A percentile compares a stretch with the other conserved stretches of the same genome.
Evolutionary conservation across 2,888 invertebrate species (phyloP).

Genomic region (Torymus tubicola): DNA sequence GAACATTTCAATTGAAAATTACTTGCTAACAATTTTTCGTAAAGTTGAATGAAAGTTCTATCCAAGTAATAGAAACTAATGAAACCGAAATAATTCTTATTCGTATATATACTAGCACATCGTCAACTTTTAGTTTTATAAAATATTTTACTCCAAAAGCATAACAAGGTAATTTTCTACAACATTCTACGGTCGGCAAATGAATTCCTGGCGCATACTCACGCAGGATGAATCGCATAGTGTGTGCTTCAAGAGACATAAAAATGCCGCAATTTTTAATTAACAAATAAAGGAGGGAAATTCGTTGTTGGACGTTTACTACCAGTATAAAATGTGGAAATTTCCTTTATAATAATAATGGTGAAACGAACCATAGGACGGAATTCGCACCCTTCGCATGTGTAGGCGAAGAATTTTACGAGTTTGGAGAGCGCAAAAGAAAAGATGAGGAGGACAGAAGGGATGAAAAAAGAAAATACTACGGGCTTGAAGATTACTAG

Average conservation of each 20-base stretch:
- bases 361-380: slow-evolving; percentile 26
- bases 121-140: too few species aligned
- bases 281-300: slow-evolving; percentile 38
- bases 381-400: slow-evolving; percentile 9
- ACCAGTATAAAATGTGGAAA: slow-evolving; percentile 25
- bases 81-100: too few species aligned
- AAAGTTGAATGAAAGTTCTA: too few species aligned
- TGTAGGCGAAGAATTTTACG: slow-evolving; percentile 39
- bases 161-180: too few species aligned
- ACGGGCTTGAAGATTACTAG: neutral
- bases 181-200: neutral
- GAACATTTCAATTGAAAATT: too few species aligned
- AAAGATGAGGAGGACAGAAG: neutral
- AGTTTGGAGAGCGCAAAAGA: slow-evolving; percentile 5
- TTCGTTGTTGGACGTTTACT: slow-evolving; percentile 21
- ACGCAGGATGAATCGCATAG: neutral
- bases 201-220: neutral
- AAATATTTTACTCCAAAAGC: too few species aligned
- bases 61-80: too few species aligned
- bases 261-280: slow-evolving; percentile 25
- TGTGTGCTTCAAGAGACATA: neutral
- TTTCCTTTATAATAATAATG: slow-evolving; percentile 39
- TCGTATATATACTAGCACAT: too few species aligned
- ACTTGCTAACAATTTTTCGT: too few species aligned
- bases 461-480: neutral